phyloP scores from a whole-genome alignment of 2,888 invertebrate genomes.

The Sarcophaga caerulescens region DNA sequence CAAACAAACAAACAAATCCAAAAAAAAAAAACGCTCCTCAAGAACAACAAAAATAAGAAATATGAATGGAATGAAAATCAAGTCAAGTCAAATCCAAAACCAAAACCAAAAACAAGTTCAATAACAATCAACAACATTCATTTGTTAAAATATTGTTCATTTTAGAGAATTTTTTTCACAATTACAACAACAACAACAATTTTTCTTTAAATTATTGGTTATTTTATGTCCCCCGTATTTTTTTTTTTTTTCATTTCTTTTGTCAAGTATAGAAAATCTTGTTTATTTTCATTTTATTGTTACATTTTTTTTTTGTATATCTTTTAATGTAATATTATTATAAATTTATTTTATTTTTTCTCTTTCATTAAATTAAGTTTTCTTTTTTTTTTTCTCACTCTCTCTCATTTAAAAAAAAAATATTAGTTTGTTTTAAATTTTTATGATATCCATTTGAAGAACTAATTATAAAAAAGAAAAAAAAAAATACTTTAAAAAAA shows the following conservation, averaged over 20 bases:
- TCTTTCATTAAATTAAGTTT: conserved; percentile 35
- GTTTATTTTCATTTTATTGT: background rate
- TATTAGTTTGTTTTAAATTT: conserved; percentile 17
- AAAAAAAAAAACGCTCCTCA: background rate
- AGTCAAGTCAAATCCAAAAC: conserved; percentile 15
- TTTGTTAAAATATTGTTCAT: background rate
- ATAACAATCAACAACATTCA: background rate
- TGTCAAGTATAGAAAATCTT: background rate
- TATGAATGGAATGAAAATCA: background rate
- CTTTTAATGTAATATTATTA: conserved; percentile 50
- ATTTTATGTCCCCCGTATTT: background rate
- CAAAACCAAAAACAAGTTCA: conserved; percentile 66
- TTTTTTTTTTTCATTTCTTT: conserved; percentile 21
- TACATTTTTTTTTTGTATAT: conserved; percentile 42
- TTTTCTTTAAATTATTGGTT: background rate
- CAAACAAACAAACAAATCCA: background rate
- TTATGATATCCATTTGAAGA: conserved; percentile 10
- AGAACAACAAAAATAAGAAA: background rate
- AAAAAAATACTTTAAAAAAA: background rate
- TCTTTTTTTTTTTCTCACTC: background rate
- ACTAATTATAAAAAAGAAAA: too few relatives aligned
- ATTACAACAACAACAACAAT: background rate
- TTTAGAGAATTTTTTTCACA: background rate
- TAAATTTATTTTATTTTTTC: conserved; percentile 14
- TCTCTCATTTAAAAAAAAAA: background rate